phyloP scores from a whole-genome alignment of 2,113 vertebrate species.

The Lontra canadensis region DNA sequence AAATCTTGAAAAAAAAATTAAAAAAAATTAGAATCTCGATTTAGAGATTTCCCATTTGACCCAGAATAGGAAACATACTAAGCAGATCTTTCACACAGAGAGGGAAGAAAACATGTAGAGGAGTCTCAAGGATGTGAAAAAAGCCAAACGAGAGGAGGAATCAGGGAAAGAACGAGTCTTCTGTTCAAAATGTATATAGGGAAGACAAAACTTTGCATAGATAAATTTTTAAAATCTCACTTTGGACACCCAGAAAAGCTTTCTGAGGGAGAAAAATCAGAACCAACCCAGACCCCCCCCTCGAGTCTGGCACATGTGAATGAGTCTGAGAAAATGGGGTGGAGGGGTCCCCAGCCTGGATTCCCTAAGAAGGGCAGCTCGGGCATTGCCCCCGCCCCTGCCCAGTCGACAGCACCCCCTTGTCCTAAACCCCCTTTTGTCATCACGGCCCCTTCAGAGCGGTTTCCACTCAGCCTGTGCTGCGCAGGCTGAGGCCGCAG shows the following conservation, averaged over 20 bases:
- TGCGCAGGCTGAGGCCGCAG: accelerated
- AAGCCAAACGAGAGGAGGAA: background rate
- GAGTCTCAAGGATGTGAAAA: background rate
- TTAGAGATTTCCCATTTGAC: background rate
- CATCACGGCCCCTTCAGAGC: accelerated
- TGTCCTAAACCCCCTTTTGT: background rate
- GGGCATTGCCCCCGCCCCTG: accelerated
- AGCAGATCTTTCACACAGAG: background rate
- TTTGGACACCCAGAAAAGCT: background rate
- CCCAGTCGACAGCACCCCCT: background rate
- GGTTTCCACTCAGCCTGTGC: background rate
- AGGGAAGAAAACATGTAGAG: background rate
- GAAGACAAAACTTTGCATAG: background rate
- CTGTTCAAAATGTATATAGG: background rate
- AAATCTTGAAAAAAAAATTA: no score
- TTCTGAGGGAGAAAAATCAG: background rate
- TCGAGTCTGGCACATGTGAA: background rate
- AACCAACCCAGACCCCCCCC: no score
- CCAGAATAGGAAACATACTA: background rate
- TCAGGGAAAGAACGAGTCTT: background rate
- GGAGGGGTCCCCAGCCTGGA: background rate
- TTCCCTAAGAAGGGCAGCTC: accelerated
- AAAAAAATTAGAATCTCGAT: background rate
- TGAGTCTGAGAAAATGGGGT: background rate
- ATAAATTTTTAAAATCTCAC: background rate